phyloP scores from a whole-genome alignment of 2,888 invertebrate genomes.

The Melanotus villosus region DNA sequence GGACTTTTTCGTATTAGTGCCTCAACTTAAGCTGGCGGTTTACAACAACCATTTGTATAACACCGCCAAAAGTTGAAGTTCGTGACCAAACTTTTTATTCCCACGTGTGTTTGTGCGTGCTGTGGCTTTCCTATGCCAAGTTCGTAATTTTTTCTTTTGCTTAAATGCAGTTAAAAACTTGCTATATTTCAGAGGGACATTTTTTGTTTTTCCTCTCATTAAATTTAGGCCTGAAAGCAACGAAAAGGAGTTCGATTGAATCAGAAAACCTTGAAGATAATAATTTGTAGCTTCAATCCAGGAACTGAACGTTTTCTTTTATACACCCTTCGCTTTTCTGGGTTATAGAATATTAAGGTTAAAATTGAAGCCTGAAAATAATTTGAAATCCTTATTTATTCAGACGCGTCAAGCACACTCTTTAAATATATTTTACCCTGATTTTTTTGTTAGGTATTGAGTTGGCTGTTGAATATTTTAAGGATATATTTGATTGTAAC shows the following conservation, averaged over 20 bases:
- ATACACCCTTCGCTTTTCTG: background rate
- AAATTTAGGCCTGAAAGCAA: too few species aligned
- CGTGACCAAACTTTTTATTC: slow-evolving; percentile 17
- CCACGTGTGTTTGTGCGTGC: slow-evolving; percentile 14
- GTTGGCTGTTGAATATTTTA: background rate
- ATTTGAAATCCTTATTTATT: background rate
- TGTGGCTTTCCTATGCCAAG: background rate
- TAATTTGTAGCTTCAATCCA: background rate
- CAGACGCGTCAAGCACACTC: background rate
- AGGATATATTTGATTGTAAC: too few species aligned
- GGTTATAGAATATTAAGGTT: background rate
- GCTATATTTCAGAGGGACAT: too few species aligned
- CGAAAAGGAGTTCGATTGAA: too few species aligned
- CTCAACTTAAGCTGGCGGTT: slow-evolving; percentile 13
- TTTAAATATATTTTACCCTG: background rate
- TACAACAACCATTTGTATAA: slow-evolving; percentile 12
- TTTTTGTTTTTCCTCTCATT: too few species aligned
- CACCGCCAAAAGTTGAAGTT: background rate
- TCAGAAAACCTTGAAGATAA: background rate
- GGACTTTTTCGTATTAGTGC: slow-evolving; percentile 9
- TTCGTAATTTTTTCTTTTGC: background rate
- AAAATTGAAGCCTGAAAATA: slow-evolving; percentile 9
- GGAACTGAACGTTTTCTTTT: background rate
- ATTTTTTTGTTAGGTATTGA: background rate
- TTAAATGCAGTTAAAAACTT: background rate